Evolutionary conservation across 64 coral and sea anemone genomes (phyloP), one percentile per base, ranked within the genome.

Genomic region (Acropora tenuis): DNA sequence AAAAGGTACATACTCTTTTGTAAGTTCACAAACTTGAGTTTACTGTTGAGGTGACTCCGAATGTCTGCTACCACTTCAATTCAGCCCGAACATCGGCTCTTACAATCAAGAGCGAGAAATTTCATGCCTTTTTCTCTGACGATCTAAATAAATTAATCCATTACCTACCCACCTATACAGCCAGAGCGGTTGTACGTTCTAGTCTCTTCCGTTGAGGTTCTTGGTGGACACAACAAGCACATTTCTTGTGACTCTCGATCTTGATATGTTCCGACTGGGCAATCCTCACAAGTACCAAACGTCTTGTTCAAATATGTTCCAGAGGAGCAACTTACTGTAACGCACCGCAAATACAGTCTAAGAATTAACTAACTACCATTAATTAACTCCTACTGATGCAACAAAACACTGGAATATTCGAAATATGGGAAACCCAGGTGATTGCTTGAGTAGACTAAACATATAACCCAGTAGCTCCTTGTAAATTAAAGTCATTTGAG

Each of bases 211-310:
- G 92, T 93, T 63, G 92, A 94, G 13, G 69, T 89, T 44, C 72
- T 78, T 9, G n/a, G n/a, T 57, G 87, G 87, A 89, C 92, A 94
- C 4, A 17, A 52, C 41, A 50, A 2, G 58, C 89, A 91, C 10
- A 43, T 20, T 84, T 91, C 49, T 75, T 77, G 67, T 77, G 18
- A 80, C 41, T 65, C 52, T 59, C 44, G 16, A 9, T 84, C 89
- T 76, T 94, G 92, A 73, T 89, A 94, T 61, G 66, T 60, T 77
- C 92, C 92, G 47, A 77, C 80, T 2, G 43, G 43, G 63, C 92
- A 94, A 30, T 89, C 87, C 18, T 88, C 16, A 44, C 85, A 88
- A 42, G 40, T 88, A 82, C 48, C 55, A 75, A 40, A 50, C 4
- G 89, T 69, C n/a, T 58, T 63, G 71, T 91, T 91, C 8, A 83